Conservation (phyloP, 2,888 invertebrate species). For the Aphelenchoides bicaudatus region DNA sequence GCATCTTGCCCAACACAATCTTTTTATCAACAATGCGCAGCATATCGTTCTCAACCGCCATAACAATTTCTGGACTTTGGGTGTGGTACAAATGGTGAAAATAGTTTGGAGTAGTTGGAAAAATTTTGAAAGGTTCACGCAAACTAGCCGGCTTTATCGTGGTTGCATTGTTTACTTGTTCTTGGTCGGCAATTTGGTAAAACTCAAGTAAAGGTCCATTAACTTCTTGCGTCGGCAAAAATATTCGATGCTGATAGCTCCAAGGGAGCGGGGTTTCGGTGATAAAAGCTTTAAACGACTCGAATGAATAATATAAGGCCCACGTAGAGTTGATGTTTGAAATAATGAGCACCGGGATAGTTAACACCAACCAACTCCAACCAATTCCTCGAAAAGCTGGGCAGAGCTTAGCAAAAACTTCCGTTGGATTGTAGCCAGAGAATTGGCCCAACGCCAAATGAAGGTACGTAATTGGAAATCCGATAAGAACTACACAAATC, state of each 20-base stretch:
- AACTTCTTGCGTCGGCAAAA: slow-evolving; percentile 9
- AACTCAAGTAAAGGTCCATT: background rate
- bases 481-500: slow-evolving; percentile 23
- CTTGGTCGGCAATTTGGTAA: background rate
- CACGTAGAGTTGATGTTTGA: slow-evolving; percentile 27
- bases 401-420: slow-evolving; percentile 23
- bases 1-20: slow-evolving; percentile 15
- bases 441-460: slow-evolving; percentile 27
- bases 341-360: slow-evolving; percentile 25
- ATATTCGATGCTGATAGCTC: slow-evolving; percentile 20
- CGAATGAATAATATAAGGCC: slow-evolving; percentile 22
- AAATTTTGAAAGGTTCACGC: background rate
- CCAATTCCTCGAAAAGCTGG: slow-evolving; percentile 26
- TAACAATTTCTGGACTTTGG: slow-evolving; percentile 20
- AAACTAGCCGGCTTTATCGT: background rate
- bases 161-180: background rate
- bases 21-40: slow-evolving; percentile 20
- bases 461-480: slow-evolving; percentile 23
- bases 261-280: slow-evolving; percentile 17
- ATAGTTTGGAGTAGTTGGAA: slow-evolving; percentile 10
- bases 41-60: slow-evolving; percentile 25
- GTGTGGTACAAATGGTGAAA: slow-evolving; percentile 28
- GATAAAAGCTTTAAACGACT: slow-evolving; percentile 16
- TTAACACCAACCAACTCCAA: slow-evolving; percentile 24
- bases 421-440: slow-evolving; percentile 26